Conservation (phyloP, 2,888 invertebrate genomes). For the Archaeoteleia sp. region DNA sequence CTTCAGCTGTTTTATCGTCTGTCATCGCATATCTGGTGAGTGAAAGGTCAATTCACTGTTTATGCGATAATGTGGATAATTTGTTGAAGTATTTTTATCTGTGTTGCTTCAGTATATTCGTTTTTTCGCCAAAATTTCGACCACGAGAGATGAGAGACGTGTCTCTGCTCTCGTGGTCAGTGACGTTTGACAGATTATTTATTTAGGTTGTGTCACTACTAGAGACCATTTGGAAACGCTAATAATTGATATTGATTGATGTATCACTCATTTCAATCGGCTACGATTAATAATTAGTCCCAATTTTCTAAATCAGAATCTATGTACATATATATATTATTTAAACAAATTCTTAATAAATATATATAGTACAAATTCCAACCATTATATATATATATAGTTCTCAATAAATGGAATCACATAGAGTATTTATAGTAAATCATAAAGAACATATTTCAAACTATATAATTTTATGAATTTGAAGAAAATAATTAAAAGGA, state of each 20-base stretch:
- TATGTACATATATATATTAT: too few relatives aligned
- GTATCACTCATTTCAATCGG: constrained; percentile 17
- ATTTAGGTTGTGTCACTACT: constrained; percentile 24
- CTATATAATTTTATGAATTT: too few relatives aligned
- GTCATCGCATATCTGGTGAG: constrained; percentile 68
- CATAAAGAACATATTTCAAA: too few relatives aligned
- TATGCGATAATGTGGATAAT: constrained; percentile 41
- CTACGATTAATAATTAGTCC: too few relatives aligned
- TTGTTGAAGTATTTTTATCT: constrained; percentile 8
- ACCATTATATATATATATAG: too few relatives aligned
- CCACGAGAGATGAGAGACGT: constrained; percentile 2
- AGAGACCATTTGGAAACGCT: constrained; percentile 18
- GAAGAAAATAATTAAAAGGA: too few relatives aligned
- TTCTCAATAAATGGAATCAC: too few relatives aligned
- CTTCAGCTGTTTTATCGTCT: constrained; percentile 70
- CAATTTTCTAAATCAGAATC: too few relatives aligned
- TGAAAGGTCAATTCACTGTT: constrained; percentile 58
- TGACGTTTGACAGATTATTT: constrained; percentile 45
- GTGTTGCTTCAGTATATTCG: neutral
- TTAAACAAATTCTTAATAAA: too few relatives aligned
- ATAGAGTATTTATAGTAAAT: too few relatives aligned
- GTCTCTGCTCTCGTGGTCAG: constrained; percentile 1
- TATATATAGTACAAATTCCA: too few relatives aligned
- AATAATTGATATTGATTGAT: constrained; percentile 34
- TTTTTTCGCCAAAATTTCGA: constrained; percentile 12